Evolutionary conservation across 1,140 invertebrate genomes (phyloP).

Genomic region (Drosophila gunungcola): DNA sequence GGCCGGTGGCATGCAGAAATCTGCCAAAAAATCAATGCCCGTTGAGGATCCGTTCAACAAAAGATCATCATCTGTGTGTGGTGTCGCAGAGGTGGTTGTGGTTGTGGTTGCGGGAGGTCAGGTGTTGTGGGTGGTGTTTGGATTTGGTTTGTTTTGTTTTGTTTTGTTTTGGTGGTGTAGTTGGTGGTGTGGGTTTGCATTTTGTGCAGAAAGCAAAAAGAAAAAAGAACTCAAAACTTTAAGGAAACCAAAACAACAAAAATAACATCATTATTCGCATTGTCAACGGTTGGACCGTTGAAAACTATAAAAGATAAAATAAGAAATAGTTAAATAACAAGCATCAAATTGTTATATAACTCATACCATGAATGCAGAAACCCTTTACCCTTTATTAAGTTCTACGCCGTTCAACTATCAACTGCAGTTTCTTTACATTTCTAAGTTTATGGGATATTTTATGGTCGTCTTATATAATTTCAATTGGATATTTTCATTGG

Average conservation of each 20-base stretch:
- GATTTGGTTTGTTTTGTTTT: slow-evolving; percentile 1
- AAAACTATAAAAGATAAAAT: no score
- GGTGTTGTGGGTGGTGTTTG: slow-evolving; percentile 21
- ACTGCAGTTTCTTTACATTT: no score
- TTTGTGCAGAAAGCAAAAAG: slow-evolving; percentile 17
- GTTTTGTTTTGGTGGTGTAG: neutral
- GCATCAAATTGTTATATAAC: no score
- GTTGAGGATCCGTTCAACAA: slow-evolving; percentile 86
- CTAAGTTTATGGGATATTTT: no score
- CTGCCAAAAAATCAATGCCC: slow-evolving; percentile 85
- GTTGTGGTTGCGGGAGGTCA: slow-evolving; percentile 11
- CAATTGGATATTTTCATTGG: no score
- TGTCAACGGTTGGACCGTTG: neutral
- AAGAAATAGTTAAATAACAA: no score
- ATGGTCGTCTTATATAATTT: no score
- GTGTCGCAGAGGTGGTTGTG: slow-evolving; percentile 5
- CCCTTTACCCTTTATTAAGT: no score
- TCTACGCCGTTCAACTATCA: no score
- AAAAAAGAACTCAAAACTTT: slow-evolving; percentile 40
- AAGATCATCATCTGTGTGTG: slow-evolving; percentile 71
- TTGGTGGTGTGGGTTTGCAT: slow-evolving; percentile 17
- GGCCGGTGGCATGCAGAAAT: slow-evolving; percentile 86
- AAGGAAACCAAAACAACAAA: slow-evolving; percentile 16
- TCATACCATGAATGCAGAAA: no score
- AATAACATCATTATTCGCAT: neutral